Base-by-base conservation (phyloP, 2,113 vertebrate species). In the Tetrax tetrax region DNA sequence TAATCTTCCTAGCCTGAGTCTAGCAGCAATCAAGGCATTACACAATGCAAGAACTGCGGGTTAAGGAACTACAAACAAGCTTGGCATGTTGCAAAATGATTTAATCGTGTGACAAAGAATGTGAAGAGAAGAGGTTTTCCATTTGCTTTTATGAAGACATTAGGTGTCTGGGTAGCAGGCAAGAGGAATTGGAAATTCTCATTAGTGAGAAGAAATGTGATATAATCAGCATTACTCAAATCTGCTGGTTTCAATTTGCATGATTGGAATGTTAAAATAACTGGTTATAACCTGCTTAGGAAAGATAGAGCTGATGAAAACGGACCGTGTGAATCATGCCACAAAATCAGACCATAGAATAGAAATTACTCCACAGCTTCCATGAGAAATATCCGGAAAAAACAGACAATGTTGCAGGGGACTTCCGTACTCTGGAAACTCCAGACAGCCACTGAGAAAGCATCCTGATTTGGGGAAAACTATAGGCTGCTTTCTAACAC, bases 221-320 rank as follows among this genome's bases (percentile, higher is more conserved):
- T 94, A 90, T 94, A 95, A 97, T 95, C 95, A 90, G 64, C 82
- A 91, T 93, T 96, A 94, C 88, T 97, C 93, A 94, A 91, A 95
- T 60, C 66, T 86, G 51, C 87, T 96, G 96, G 83, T 90, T 95
- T 94, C 68, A 88, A 81, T 97, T 94, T 95, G 76, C 76, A 41
- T 80, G 92, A 93, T 86, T 0, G 22, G 88, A 95, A 95, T 96
- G 92, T 71, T 95, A 94, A 95, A 97, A 93, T 96, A 86, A 81
- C 88, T 95, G 90, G 83, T 92, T 95, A 90, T 92, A 90, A 97
- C 95, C 90, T 94, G 90, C 77, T 95, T 84, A 94, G 95, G 90
- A 95, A 96, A 96, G 84, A 93, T 27, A 66, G 47, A 93, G 79
- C 78, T 0, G 1, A 47, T 86, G 64, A 86, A 95, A 95, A 96